phyloP scores from a whole-genome alignment of 1,140 invertebrate genomes.

The Brachionus angularis region DNA sequence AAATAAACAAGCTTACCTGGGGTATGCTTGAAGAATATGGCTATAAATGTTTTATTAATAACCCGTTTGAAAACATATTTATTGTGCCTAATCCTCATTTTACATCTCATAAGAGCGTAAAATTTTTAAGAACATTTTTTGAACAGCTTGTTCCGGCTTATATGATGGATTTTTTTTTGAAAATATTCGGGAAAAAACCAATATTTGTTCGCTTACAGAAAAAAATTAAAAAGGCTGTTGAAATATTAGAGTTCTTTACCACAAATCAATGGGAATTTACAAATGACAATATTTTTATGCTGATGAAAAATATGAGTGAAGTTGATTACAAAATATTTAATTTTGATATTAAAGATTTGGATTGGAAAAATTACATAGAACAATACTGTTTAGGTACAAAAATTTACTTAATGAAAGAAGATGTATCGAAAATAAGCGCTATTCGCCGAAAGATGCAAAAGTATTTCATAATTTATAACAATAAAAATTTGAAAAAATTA shows the following conservation, averaged over 20 bases:
- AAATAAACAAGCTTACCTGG: slow-evolving; percentile 46
- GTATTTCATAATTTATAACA: neutral
- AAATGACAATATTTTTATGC: slow-evolving; percentile 67
- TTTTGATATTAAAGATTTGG: slow-evolving; percentile 53
- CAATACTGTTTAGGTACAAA: slow-evolving; percentile 54
- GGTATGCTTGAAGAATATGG: slow-evolving; percentile 39
- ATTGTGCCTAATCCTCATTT: slow-evolving; percentile 54
- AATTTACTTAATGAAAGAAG: slow-evolving; percentile 54
- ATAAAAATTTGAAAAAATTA: too few relatives aligned
- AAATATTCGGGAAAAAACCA: slow-evolving; percentile 50
- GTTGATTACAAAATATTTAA: slow-evolving; percentile 51
- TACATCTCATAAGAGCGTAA: slow-evolving; percentile 48
- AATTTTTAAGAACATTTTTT: slow-evolving; percentile 46
- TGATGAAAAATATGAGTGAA: slow-evolving; percentile 62
- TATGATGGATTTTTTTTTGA: slow-evolving; percentile 53
- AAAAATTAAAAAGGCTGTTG: slow-evolving; percentile 71
- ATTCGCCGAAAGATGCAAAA: slow-evolving; percentile 30
- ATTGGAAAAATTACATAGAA: slow-evolving; percentile 54
- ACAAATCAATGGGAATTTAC: slow-evolving; percentile 75
- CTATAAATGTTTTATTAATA: slow-evolving; percentile 51
- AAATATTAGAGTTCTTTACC: slow-evolving; percentile 72
- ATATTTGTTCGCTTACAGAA: slow-evolving; percentile 71
- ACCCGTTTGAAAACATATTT: slow-evolving; percentile 52
- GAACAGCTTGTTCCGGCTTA: slow-evolving; percentile 55
- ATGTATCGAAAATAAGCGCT: slow-evolving; percentile 46